Percentiles rank a stretch among this genome's conserved stretches.
Conservation (phyloP, 2,113 vertebrate genomes). For the Melanotaenia duboulayi region DNA sequence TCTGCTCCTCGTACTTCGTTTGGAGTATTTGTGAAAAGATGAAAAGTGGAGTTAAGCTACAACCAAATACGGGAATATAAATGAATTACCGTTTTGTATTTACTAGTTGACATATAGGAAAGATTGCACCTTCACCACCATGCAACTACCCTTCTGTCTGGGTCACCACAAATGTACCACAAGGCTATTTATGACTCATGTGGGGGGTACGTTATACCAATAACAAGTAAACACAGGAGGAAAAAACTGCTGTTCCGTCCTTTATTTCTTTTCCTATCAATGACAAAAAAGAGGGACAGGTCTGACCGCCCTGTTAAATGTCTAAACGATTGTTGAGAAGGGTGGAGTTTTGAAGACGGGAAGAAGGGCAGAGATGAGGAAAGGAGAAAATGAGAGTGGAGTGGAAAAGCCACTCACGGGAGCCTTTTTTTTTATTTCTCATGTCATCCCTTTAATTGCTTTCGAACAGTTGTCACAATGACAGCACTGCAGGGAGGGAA, state of each 20-base stretch:
- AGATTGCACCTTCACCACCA: not conserved
- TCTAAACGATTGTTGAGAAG: constrained; percentile 25
- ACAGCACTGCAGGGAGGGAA: constrained; percentile 68
- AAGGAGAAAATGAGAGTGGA: constrained; percentile 64
- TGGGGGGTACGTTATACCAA: not conserved
- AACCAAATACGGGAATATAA: too few relatives aligned
- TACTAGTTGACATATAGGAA: constrained; percentile 1
- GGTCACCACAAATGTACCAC: constrained; percentile 4
- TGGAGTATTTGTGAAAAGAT: not conserved
- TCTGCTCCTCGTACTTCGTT: not conserved
- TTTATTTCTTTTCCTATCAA: constrained; percentile 23
- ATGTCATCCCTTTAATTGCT: constrained; percentile 79
- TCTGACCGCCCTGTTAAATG: constrained; percentile 31
- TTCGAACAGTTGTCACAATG: constrained; percentile 74
- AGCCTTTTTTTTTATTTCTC: constrained; percentile 72
- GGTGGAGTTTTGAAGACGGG: not conserved
- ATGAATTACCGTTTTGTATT: not conserved
- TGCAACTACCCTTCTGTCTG: not conserved
- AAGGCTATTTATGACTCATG: constrained; percentile 48
- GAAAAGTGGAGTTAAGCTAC: not conserved
- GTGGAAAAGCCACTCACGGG: constrained; percentile 68
- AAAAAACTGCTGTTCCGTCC: constrained; percentile 1
- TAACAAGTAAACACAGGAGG: constrained; percentile 1
- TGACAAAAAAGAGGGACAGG: constrained; percentile 24
- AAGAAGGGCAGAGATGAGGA: constrained; percentile 60